A percentile compares a stretch with the other conserved stretches of the same genome.
Evolutionary conservation across 2,113 vertebrate genomes (phyloP).

Genomic region (Osmerus eperlanus): DNA sequence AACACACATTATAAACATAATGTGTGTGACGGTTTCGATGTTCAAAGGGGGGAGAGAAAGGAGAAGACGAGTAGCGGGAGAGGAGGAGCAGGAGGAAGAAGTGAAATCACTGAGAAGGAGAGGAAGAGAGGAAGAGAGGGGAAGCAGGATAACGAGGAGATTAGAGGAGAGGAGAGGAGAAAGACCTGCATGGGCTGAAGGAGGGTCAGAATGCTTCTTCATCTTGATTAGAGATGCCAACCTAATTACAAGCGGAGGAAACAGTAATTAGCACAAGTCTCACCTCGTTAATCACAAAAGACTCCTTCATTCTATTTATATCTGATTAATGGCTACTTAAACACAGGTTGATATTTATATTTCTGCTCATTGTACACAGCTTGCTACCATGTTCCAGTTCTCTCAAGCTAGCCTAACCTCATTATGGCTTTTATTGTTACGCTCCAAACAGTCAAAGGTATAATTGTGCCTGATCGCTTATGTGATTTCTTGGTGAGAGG

Average conservation of each 20-base stretch:
- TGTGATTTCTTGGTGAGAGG: slow-evolving; percentile 20
- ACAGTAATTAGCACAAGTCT: slow-evolving; percentile 98
- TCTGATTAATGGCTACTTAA: slow-evolving; percentile 96
- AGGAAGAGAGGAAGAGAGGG: neutral
- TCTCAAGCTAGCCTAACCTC: slow-evolving; percentile 70
- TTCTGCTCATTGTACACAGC: slow-evolving; percentile 92
- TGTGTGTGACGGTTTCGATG: neutral
- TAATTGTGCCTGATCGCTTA: slow-evolving; percentile 33
- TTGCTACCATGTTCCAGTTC: slow-evolving; percentile 69
- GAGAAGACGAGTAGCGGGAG: neutral
- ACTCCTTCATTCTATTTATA: slow-evolving; percentile 96
- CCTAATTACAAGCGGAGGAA: slow-evolving; percentile 97
- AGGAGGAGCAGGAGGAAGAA: neutral
- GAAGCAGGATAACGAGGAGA: neutral
- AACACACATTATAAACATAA: too few species aligned
- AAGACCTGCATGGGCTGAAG: neutral
- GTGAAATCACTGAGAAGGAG: too few species aligned
- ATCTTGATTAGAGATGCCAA: slow-evolving; percentile 93
- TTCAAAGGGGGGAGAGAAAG: neutral
- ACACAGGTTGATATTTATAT: slow-evolving; percentile 87
- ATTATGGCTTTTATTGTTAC: slow-evolving; percentile 54
- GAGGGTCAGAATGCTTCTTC: slow-evolving; percentile 83
- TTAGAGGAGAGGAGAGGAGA: neutral
- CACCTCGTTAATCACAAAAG: slow-evolving; percentile 99
- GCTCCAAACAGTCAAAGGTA: slow-evolving; percentile 47